Percentiles rank a stretch among this genome's conserved stretches.
These are phyloP conservation scores for Zoroaster sp. DNA, from an alignment of 53 echinoderm and acorn worm species.

Conservation along the genomic window DNA sequence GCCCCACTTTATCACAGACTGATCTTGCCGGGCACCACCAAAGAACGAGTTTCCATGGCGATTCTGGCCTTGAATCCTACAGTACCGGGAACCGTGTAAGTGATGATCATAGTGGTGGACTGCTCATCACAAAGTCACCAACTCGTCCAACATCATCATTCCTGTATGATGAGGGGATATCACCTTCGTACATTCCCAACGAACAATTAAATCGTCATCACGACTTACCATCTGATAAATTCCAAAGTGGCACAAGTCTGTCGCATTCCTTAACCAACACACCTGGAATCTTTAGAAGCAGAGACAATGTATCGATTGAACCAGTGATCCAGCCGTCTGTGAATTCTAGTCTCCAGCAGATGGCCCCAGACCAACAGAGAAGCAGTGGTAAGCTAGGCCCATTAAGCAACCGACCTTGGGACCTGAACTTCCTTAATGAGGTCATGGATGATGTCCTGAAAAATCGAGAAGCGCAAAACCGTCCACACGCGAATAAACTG, in stretches of 20 bases:
- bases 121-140: background rate
- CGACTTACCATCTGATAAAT: background rate
- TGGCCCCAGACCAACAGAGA: background rate
- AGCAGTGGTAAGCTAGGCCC: background rate
- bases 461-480: slow-evolving; percentile 2
- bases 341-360: slow-evolving; percentile 11
- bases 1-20: background rate
- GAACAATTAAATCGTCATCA: background rate
- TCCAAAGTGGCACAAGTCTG: background rate
- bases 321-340: background rate
- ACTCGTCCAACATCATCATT: background rate
- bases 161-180: background rate
- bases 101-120: background rate
- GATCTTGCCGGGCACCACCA: background rate
- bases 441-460: slow-evolving; percentile 28
- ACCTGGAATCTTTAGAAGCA: background rate
- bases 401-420: slow-evolving; percentile 19
- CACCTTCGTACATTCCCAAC: background rate
- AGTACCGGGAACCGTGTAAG: background rate
- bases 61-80: slow-evolving; percentile 20
- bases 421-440: slow-evolving; percentile 8
- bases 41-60: background rate
- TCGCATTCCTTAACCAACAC: background rate
- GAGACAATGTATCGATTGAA: background rate
- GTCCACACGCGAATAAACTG: background rate